Evolutionary conservation across 2,888 invertebrate genomes (phyloP), one percentile per base, ranked within the genome.

Genomic region (Hirudinaria manillensis): DNA sequence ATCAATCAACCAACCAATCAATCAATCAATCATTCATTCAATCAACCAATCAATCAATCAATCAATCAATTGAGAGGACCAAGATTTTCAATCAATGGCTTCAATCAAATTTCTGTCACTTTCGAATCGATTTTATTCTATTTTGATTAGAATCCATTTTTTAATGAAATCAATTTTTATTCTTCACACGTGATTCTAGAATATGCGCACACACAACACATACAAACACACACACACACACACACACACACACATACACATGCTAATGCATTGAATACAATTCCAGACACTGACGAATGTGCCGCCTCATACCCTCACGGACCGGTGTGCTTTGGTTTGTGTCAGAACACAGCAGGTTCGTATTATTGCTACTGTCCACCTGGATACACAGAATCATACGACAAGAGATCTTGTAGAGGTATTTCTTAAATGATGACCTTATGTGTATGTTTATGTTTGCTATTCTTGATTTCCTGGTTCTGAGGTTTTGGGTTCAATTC

Each of bases 271-370:
- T 70, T 24, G 21, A 27, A 68, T 24, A 16, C 68, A 29, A 24
- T 27, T 21, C 19, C 88, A 68, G 96, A 96, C 82, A 88, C 95
- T 19, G 91, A 96, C 82, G 96, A 96, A 84, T 96, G 96, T 81
- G 88, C 88, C 7, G 88, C 90, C 78, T 90, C 90, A 79, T 89
- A 90, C 0, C 89, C 90, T 79, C 84, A 84, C 0, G 84, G 84
- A 0, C 82, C 83, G 21, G 82, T 85, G 0, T 93, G 93, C 83
- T 86, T 91, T 0, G 93, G 94, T 0, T 88, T 89, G 6, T 96
- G 96, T 82, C 88, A 91, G 51, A 96, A 96, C 84, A 90, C 91
- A 21, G 92, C 91, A 0, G 96, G 95, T 0, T 93, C 93, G 90
- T 3, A 82, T 79, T 76, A 77, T 24, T 84, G 84, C 78, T 78